These are phyloP conservation scores for Dendrocopos noguchii DNA, from an alignment of 2,113 vertebrate genomes.

Conservation along the genomic window DNA sequence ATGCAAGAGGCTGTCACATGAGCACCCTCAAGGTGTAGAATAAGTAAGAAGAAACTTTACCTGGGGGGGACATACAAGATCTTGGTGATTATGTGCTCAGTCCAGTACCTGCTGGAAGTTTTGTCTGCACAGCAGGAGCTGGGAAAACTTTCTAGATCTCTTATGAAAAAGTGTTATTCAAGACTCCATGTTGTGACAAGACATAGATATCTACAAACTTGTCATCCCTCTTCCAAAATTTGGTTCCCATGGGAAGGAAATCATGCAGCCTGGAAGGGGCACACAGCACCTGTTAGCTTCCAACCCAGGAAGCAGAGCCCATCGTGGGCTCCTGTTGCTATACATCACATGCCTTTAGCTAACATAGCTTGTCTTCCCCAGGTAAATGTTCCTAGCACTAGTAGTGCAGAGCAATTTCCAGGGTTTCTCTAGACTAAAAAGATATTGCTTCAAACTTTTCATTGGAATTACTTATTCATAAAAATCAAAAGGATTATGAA, in stretches of 20 bases:
- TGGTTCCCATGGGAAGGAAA: neutral
- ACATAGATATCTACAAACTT: neutral
- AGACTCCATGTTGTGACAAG: neutral
- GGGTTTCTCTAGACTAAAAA: neutral
- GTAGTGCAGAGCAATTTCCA: neutral
- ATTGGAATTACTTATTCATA: accelerated
- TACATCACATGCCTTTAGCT: neutral
- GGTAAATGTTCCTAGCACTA: neutral
- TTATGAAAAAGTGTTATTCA: neutral
- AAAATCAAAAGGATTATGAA: neutral
- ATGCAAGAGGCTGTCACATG: neutral
- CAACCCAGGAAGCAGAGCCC: neutral
- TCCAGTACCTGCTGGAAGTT: neutral
- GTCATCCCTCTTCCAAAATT: neutral
- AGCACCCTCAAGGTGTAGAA: neutral
- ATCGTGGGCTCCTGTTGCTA: neutral
- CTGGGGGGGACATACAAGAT: accelerated
- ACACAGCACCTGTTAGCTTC: neutral
- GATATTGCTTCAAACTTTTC: neutral
- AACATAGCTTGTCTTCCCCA: neutral
- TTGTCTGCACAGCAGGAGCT: neutral
- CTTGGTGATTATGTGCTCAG: neutral
- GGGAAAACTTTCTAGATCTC: neutral
- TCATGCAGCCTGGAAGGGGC: neutral
- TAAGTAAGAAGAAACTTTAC: neutral